Base-by-base conservation (phyloP, 2,797 vertebrate species). In the Podargus strigoides region DNA sequence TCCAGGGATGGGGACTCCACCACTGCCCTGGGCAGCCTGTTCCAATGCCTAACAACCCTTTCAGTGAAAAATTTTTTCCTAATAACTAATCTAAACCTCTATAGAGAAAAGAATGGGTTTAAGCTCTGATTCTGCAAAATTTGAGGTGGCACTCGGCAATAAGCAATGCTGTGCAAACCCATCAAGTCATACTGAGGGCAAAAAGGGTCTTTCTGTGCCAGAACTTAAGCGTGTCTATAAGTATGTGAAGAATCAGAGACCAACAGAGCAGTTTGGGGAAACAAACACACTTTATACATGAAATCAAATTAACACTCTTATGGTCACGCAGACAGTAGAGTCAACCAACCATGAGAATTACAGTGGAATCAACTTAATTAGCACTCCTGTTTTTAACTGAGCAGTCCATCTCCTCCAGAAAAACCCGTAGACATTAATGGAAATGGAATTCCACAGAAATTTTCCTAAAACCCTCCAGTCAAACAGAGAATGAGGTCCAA, bases 341-440 rank as follows among this genome's bases (percentile, higher is more conserved):
- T 69, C 89, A 93, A 72, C 53, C 84, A 95, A 72, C 75, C 93
- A 77, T 62, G 62, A 88, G 89, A 80, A 78, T 72, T 93, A 81
- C 75, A 91, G 75, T 85, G 58, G 50, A 93, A 93, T 85, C 82
- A 92, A 78, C 84, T 89, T 87, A 89, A 90, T 93, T 85, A 91
- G 44, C 46, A 20, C 50, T 89, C 72, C 62, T 85, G 76, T 14
- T 87, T 94, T 68, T 64, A 86, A 66, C 49, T 14, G 34, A 85
- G 64, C 42, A 84, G 50, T 26, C 58, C 79, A 60, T 69, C 69
- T 92, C 62, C 66, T 89, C 72, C 69, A 78, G 72, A 91, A 92
- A 92, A 85, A 36, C 46, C n/a, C 32, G 28, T 1, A 72, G 58
- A 55, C 20, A 83, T 75, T n/a, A 89, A 81, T 23, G 79, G 85